Evolutionary conservation across 2,797 vertebrate genomes (phyloP), one percentile per base, ranked within the genome.

Genomic region (Gambusia yucatana): DNA sequence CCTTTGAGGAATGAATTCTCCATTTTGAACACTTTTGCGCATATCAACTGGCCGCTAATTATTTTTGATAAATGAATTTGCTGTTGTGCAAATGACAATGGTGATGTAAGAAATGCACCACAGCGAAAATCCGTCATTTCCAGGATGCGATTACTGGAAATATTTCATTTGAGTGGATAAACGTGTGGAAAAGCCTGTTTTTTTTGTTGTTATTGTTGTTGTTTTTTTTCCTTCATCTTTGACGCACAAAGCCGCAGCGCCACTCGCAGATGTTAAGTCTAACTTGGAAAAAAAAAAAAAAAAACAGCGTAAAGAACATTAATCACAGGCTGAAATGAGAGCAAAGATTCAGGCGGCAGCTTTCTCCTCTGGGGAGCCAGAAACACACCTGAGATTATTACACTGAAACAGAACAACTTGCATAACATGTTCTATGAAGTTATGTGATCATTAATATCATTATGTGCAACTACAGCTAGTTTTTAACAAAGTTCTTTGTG

Each of bases 311-410:
- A 43, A 80, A 47, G 77, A 74, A 73, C 72, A 84, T 77, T 81
- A 88, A 82, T 82, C 77, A 78, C 63, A 78, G 76, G 25, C 79
- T 78, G 75, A 87, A 81, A 88, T 76, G 76, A 75, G 76, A 82
- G 22, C 77, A 71, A 69, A 65, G 70, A 82, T 77, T 75, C 75
- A 33, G 20, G 74, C 67, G 8, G 59, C 73, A 82, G 80, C 77
- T 76, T 82, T 47, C 22, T 75, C 78, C 77, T 74, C 72, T 16
- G 65, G 67, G 80, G 70, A 73, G 33, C 33, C 22, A 84, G 52
- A 57, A 75, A 0, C 77, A 75, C 80, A 84, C 82, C 76, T 84
- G 80, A 86, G 73, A 8, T 47, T 43, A 73, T 28, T 28, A 65
- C 20, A 39, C 43, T 48, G 52, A 46, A 46, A 46, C 44, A 46